Evolutionary conservation across 2,888 invertebrate genomes (phyloP).

Genomic region (Leptopilina syphax): DNA sequence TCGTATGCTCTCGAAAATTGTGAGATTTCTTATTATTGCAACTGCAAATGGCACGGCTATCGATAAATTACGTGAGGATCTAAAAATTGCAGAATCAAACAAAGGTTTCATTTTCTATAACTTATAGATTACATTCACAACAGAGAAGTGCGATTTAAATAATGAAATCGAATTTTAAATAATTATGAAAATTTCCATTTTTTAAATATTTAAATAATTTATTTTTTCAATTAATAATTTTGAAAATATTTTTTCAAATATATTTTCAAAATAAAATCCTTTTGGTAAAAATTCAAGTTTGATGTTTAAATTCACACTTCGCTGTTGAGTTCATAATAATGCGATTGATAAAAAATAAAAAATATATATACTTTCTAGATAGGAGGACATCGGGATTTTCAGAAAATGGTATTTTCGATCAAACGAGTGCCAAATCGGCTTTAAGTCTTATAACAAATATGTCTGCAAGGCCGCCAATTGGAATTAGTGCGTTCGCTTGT

Average conservation of each 20-base stretch:
- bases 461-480: conserved; percentile 68
- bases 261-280: too few species aligned
- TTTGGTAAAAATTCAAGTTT: too few species aligned
- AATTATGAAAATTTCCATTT: background rate
- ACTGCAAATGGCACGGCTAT: conserved; percentile 69
- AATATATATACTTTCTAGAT: conserved; percentile 62
- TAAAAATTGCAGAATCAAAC: conserved; percentile 69
- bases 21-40: conserved; percentile 68
- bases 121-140: background rate
- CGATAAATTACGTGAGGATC: conserved; percentile 66
- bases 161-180: background rate
- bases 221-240: too few species aligned
- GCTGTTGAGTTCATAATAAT: background rate
- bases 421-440: conserved; percentile 67
- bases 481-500: conserved; percentile 73
- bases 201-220: background rate
- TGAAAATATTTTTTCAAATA: too few species aligned
- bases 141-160: background rate
- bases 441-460: conserved; percentile 73
- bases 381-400: conserved; percentile 74
- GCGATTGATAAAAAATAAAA: background rate
- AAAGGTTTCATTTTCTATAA: conserved; percentile 60
- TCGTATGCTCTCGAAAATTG: conserved; percentile 71
- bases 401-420: conserved; percentile 66
- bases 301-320: too few species aligned